Evolutionary conservation across 2,113 vertebrate genomes (phyloP).

Genomic region (Anguilla rostrata): DNA sequence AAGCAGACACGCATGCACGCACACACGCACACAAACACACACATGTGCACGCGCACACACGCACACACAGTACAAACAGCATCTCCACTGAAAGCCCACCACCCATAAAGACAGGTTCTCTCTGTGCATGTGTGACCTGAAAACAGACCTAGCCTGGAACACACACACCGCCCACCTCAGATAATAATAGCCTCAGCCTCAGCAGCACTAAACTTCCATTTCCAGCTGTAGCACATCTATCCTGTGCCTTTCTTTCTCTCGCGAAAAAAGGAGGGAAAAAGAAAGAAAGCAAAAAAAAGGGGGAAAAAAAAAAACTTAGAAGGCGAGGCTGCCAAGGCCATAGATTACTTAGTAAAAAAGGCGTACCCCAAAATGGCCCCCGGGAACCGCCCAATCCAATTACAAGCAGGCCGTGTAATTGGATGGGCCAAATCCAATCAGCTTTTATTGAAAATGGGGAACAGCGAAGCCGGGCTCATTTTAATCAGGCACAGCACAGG

Average conservation of each 20-base stretch:
- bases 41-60: neutral
- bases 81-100: neutral
- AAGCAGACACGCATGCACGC: no score
- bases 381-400: neutral
- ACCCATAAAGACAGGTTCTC: neutral
- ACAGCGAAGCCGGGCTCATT: conserved; percentile 39
- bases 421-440: neutral
- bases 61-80: neutral
- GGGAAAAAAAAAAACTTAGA: neutral
- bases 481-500: conserved; percentile 44
- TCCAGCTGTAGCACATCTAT: no score
- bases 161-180: neutral
- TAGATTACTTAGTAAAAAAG: neutral
- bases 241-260: no score
- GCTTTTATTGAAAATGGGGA: neutral
- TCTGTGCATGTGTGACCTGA: neutral
- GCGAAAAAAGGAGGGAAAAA: neutral
- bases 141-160: neutral
- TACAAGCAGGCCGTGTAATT: neutral
- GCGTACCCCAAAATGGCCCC: neutral
- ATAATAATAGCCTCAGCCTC: no score
- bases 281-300: neutral
- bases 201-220: no score
- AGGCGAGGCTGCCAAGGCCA: neutral
- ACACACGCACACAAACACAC: neutral